These are phyloP conservation scores for Pteropus rufus DNA, from an alignment of 2,797 vertebrate genomes.

Conservation along the genomic window DNA sequence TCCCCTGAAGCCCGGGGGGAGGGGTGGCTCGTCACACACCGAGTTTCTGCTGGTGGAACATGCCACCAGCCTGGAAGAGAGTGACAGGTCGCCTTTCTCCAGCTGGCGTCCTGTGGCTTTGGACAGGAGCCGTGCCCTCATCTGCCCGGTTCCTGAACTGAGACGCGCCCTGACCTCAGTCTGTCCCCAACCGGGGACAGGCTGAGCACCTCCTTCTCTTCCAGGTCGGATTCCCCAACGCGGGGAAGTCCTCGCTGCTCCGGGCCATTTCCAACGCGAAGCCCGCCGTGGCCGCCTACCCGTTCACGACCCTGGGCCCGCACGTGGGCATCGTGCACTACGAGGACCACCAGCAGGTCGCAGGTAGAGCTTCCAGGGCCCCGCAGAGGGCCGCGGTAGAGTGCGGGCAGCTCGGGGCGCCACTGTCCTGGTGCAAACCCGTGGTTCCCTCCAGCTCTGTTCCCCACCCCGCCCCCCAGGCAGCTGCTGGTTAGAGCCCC, in stretches of 20 bases:
- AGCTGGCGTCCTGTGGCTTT: accelerated
- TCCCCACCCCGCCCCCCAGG: too few species aligned
- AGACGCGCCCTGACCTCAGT: not conserved
- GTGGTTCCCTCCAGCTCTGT: too few species aligned
- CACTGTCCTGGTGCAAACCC: too few species aligned
- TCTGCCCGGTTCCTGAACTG: accelerated
- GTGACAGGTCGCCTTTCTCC: accelerated
- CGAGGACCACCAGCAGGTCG: slow-evolving; percentile 92
- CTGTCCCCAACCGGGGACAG: not conserved
- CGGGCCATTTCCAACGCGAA: slow-evolving; percentile 93
- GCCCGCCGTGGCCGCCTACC: slow-evolving; percentile 94
- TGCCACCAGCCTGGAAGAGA: too few species aligned
- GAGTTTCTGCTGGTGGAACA: accelerated
- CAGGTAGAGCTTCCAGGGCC: slow-evolving; percentile 83
- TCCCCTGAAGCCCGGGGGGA: not conserved
- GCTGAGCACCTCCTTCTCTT: not conserved
- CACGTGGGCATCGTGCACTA: slow-evolving; percentile 93
- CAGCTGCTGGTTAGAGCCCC: not conserved
- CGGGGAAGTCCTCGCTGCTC: slow-evolving; percentile 96
- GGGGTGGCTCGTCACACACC: not conserved
- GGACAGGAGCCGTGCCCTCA: not conserved
- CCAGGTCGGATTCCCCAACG: slow-evolving; percentile 97
- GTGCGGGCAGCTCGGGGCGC: too few species aligned
- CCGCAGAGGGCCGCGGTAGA: too few species aligned
- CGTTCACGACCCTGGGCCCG: slow-evolving; percentile 96